Evolutionary conservation across 2,113 vertebrate genomes (phyloP).

Genomic region (Raphicerus campestris): DNA sequence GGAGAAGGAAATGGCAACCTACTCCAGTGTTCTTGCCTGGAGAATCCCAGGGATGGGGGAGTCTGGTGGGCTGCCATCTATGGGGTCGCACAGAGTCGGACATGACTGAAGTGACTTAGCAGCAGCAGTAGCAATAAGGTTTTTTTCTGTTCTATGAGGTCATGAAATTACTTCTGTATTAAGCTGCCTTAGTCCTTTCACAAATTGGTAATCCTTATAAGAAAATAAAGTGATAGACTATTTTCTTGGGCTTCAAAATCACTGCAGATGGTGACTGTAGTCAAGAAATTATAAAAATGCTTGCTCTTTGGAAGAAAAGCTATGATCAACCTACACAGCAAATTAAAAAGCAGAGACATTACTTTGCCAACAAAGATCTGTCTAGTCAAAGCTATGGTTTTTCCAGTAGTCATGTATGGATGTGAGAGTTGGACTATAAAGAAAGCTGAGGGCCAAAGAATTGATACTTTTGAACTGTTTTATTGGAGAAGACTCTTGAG

Average conservation of each 20-base stretch:
- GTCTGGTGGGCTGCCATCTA: background rate
- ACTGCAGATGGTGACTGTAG: background rate
- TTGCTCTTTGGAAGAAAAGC: background rate
- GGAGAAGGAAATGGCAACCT: too few relatives aligned
- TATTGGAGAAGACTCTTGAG: background rate
- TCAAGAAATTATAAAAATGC: background rate
- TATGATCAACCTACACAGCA: background rate
- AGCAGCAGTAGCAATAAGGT: background rate
- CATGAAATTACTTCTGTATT: background rate
- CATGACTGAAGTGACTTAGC: rapidly evolving
- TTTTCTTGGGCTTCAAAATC: background rate
- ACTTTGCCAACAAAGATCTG: background rate
- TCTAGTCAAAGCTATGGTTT: background rate
- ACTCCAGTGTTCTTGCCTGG: too few relatives aligned
- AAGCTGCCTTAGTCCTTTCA: background rate
- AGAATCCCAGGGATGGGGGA: too few relatives aligned
- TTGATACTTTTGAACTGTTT: background rate
- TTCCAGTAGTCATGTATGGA: background rate
- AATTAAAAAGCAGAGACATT: background rate
- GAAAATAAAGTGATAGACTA: background rate
- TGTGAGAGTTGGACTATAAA: background rate
- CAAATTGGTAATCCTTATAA: background rate
- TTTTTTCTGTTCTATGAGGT: background rate
- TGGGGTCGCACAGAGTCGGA: background rate
- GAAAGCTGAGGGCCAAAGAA: background rate